Evolutionary conservation across 2,888 invertebrate species (phyloP), one percentile per base, ranked within the genome.

Genomic region (Nasonovia ribisnigri): DNA sequence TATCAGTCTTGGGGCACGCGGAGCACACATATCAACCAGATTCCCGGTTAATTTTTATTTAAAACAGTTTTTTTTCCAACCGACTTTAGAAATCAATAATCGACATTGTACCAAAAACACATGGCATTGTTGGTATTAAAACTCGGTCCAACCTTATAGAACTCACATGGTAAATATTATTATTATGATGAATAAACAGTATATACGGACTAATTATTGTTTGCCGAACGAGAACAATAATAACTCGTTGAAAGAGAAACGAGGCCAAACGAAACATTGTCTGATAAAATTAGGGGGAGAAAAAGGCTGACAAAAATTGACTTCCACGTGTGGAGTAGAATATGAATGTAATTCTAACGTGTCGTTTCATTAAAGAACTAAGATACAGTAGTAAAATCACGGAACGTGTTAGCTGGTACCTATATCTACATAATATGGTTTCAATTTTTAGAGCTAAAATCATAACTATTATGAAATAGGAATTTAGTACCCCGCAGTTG

Each of bases 51-150:
- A 91, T 91, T 84, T 84, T 54, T 84, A 43, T 91, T 91, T 91
- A 84, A 16, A 43, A 43, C n/a, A 5, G n/a, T 43, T 91, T 84
- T 48, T 90, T 77, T 48, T 43, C 29, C 26, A 3, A 29, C 54
- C 0, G 42, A 54, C 84, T 91, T 26, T 42, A 51, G 48, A 51
- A 77, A 57, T 57, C 86, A 86, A 91, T 91, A 86, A 86, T 46
- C n/a, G 86, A 86, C 57, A 86, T 91, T 91, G 84, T 91, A 91
- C 86, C 57, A 57, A 3, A 90, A 57, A 57, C 51, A 84, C 51
- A 54, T 48, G 42, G 90, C 42, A 46, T 46, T 46, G 57, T 36
- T 24, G 57, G 0, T n/a, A 10, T 86, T 60, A 36, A 54, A 54
- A 42, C 3, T 48, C 26, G 2, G 20, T 42, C 84, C 42, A 91